Base-by-base conservation (phyloP, 1,140 invertebrate genomes). In the Pomacea maculata region DNA sequence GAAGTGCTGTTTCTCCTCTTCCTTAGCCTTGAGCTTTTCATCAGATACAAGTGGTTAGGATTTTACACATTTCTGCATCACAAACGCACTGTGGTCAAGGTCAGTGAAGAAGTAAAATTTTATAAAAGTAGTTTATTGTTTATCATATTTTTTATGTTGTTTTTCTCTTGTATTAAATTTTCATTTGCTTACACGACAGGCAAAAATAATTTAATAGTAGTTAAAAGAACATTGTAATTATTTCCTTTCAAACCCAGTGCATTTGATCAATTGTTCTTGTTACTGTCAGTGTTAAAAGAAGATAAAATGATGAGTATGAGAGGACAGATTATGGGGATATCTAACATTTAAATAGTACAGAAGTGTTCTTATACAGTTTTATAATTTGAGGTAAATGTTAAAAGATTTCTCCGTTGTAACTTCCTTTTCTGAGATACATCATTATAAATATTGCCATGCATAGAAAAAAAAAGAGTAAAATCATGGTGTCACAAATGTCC, bases 41-140 rank as follows among this genome's bases (percentile, higher is more conserved):
- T 97, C 70, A 96, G 96, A 91, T 90, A 96, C 61, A 94, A 95
- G 87, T 97, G 96, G 96, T 95, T 96, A 77, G 96, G 96, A 1
- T 95, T 94, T 93, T 93, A 92, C 83, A 95, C 95, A n/a, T 96
- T 96, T 90, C 91, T 97, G 11, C 94, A 93, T 87, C 96, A 97
- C 88, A 96, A 95, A 89, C 92, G 96, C 82, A 97, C 96, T 14
- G 94, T 96, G 92, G 90, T 97, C 2, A 97, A 97, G 94, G 96
- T 96, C 93, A 84, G 71, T 75, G 45, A 64, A 21, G 63, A n/a
- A 21, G 0, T 21, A 55, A 57, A 45, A 45, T 14, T 52, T 52
- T 19, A 29, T 19, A 52, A 75, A 75, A 17, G 7, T 70, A 15
- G 54, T 4, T 55, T 14, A 54, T n/a, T 15, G 8, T 71, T 78